Evolutionary conservation across 64 coral and sea anemone species (phyloP).

Genomic region (Montipora cactus): DNA sequence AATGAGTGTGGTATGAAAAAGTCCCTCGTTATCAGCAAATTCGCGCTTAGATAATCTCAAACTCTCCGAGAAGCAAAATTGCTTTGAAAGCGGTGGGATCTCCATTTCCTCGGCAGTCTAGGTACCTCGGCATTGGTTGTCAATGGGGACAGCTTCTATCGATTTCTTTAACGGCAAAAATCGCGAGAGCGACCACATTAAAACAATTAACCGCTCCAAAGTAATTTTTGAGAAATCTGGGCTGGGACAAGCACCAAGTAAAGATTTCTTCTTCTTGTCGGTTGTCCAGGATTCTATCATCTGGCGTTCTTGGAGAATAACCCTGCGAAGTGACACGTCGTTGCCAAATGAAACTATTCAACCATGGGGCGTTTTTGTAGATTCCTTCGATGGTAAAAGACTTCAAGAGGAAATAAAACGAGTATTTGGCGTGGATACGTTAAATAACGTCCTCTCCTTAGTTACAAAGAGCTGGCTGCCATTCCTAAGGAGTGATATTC

Average conservation of each 20-base stretch:
- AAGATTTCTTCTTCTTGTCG: conserved; percentile 23
- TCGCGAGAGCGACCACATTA: neutral
- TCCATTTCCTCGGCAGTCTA: too few relatives aligned
- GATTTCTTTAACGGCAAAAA: neutral
- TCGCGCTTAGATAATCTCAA: neutral
- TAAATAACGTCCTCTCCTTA: neutral
- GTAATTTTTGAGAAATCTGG: conserved; percentile 5
- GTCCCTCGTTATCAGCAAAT: neutral
- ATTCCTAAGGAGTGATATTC: conserved; percentile 5
- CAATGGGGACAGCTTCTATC: neutral
- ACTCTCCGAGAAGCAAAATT: too few relatives aligned
- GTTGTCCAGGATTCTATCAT: neutral
- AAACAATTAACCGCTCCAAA: neutral
- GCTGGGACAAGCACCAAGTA: conserved; percentile 10
- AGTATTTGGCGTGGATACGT: conserved; percentile 28
- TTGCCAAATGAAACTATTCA: conserved; percentile 25
- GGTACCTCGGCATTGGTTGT: neutral
- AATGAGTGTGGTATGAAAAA: too few relatives aligned
- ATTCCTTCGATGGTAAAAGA: neutral
- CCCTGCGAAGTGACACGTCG: conserved; percentile 9
- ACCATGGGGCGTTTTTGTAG: neutral
- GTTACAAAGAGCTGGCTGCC: conserved; percentile 8
- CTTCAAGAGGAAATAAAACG: conserved; percentile 19
- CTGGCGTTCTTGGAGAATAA: conserved; percentile 39
- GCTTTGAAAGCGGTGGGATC: too few relatives aligned